Evolutionary conservation across 2,113 vertebrate genomes (phyloP).

Genomic region (Meleagris gallopavo): DNA sequence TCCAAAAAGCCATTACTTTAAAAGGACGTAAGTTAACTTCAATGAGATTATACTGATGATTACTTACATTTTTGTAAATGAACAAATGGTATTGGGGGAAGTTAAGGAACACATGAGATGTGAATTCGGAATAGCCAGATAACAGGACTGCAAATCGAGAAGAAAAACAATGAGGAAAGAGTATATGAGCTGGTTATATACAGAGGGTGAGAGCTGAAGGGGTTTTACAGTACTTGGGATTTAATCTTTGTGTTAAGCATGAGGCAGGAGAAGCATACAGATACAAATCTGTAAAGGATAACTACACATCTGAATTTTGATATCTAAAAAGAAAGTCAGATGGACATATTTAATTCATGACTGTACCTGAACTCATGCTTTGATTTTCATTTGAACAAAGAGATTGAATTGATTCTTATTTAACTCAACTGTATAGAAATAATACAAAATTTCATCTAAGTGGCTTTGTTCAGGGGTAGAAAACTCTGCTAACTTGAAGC

Average conservation of each 20-base stretch:
- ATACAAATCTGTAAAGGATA: background rate
- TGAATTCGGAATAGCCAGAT: background rate
- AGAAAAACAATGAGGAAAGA: background rate
- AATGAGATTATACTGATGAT: background rate
- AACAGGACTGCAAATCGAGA: background rate
- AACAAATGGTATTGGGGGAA: background rate
- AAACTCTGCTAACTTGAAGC: background rate
- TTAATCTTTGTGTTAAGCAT: background rate
- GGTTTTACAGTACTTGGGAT: background rate
- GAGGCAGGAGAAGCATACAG: background rate
- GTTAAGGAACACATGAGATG: background rate
- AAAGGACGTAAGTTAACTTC: background rate
- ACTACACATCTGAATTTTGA: background rate
- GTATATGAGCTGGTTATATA: fast-evolving
- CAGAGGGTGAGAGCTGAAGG: background rate
- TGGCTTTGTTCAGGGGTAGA: background rate
- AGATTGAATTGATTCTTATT: background rate
- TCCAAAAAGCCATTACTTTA: background rate
- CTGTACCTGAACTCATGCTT: background rate
- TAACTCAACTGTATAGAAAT: background rate
- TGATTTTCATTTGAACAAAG: background rate
- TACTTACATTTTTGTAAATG: background rate
- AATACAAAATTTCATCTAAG: background rate
- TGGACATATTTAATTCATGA: background rate
- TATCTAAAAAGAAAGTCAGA: background rate